Evolutionary conservation across 23 tunicate genomes (phyloP).

Genomic region (Styela clava): DNA sequence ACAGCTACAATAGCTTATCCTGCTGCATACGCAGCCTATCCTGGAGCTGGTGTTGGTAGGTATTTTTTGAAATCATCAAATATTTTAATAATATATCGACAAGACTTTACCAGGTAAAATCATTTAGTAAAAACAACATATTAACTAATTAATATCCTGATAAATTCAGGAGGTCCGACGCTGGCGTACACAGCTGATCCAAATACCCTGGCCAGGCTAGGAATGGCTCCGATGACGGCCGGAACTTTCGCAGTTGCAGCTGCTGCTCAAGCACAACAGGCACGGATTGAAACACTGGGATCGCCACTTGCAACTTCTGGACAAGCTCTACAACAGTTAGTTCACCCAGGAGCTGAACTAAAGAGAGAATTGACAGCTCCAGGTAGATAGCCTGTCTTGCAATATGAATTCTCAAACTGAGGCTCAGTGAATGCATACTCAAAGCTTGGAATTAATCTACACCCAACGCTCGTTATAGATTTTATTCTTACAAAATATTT

Average conservation of each 20-base stretch:
- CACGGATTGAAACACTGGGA: constrained; percentile 14
- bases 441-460: no score
- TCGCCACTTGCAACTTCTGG: neutral
- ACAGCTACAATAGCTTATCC: neutral
- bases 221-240: constrained; percentile 17
- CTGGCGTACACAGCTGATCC: constrained; percentile 10
- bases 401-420: no score
- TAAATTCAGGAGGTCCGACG: constrained; percentile 14
- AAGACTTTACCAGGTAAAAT: no score
- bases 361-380: constrained; percentile 23
- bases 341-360: constrained; percentile 11
- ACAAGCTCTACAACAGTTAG: constrained; percentile 6
- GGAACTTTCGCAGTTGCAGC: constrained; percentile 17
- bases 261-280: constrained; percentile 11
- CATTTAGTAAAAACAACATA: no score
- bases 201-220: constrained; percentile 9
- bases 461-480: no score
- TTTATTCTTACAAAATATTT: no score
- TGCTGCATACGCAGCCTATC: neutral
- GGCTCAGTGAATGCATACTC: no score
- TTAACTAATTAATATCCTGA: no score
- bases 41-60: constrained; percentile 7
- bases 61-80: no score
- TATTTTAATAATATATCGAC: no score
- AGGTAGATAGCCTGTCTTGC: constrained; percentile 5